Conservation (phyloP, 1,140 invertebrate genomes). For the Diorhabda elongata region DNA sequence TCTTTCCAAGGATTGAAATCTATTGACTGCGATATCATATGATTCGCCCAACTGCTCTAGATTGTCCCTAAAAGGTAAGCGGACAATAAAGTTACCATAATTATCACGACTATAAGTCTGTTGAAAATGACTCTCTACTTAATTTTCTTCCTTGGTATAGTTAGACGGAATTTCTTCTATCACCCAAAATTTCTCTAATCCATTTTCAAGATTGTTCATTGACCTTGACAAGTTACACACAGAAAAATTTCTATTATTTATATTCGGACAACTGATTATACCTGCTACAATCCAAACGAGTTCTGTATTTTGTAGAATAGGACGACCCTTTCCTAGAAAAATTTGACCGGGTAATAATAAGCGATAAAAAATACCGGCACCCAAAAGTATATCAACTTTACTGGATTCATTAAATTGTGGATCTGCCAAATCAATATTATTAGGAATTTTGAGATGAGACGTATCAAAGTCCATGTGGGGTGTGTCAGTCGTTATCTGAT, state of each 20-base stretch:
- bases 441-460: conserved; percentile 6
- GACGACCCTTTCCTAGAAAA: conserved; percentile 7
- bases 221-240: not conserved
- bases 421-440: conserved; percentile 17
- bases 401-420: conserved; percentile 12
- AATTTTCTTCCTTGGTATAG: not conserved
- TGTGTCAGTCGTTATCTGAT: conserved; percentile 18
- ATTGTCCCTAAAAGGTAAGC: not conserved
- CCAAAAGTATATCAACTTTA: conserved; percentile 19
- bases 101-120: not conserved
- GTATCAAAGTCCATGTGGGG: conserved; percentile 17
- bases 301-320: conserved; percentile 19
- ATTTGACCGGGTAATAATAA: conserved; percentile 14
- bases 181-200: conserved; percentile 7
- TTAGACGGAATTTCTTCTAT: not conserved
- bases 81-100: conserved; percentile 18
- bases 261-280: not conserved
- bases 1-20: conserved; percentile 19
- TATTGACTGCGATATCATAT: conserved; percentile 9
- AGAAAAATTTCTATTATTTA: not conserved
- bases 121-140: conserved; percentile 8
- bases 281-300: conserved; percentile 19
- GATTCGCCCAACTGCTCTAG: not conserved
- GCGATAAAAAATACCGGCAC: conserved; percentile 16
- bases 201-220: not conserved